Conservation (phyloP, 1,140 invertebrate species). For the Drosophila erecta region DNA sequence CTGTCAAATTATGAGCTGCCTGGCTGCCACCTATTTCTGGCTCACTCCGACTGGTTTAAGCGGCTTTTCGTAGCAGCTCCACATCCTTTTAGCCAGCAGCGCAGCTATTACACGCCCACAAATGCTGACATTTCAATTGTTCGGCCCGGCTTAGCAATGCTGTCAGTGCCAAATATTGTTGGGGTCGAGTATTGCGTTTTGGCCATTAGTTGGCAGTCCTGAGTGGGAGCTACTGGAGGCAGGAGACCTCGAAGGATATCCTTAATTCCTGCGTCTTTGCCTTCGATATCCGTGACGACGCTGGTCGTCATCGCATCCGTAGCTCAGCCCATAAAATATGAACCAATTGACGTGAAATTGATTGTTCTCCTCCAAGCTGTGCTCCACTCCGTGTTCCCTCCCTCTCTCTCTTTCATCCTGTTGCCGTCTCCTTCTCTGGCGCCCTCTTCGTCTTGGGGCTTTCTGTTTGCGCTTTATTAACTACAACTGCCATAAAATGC, state of each 20-base stretch:
- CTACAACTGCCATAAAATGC: constrained; percentile 73
- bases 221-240: not conserved
- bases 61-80: constrained; percentile 10
- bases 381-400: constrained; percentile 8
- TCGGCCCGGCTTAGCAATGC: constrained; percentile 21
- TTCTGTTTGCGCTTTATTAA: constrained; percentile 72
- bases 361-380: constrained; percentile 57
- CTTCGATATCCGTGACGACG: constrained; percentile 35
- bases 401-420: not conserved
- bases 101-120: constrained; percentile 46
- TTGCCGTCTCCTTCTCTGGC: not conserved
- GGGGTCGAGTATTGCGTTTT: constrained; percentile 63
- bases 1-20: constrained; percentile 38
- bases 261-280: constrained; percentile 54
- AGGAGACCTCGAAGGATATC: constrained; percentile 49
- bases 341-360: constrained; percentile 81
- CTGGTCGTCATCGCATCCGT: constrained; percentile 28
- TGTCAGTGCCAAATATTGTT: constrained; percentile 61
- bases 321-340: constrained; percentile 77
- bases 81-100: constrained; percentile 24
- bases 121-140: constrained; percentile 73
- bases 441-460: constrained; percentile 45
- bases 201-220: constrained; percentile 28
- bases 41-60: constrained; percentile 5
- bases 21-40: not conserved